phyloP scores from a whole-genome alignment of 2,797 vertebrate species.

The Acrossocheilus fasciatus region DNA sequence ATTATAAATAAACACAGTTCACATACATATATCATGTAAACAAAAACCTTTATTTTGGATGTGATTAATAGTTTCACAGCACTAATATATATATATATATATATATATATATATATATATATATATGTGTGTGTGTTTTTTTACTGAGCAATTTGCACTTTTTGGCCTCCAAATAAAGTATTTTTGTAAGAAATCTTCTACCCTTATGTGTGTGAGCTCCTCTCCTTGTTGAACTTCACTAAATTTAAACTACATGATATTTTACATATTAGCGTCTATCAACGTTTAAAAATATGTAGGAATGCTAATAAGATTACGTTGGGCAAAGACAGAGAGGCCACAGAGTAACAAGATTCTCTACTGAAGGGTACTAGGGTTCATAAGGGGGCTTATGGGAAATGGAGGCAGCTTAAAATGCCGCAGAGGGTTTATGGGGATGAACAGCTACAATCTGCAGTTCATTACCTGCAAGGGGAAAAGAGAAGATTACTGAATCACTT shows the following conservation, averaged over 20 bases:
- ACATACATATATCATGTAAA: no score
- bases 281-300: background rate
- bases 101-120: no score
- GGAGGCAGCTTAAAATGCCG: slow-evolving; percentile 30
- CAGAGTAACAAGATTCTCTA: background rate
- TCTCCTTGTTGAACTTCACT: background rate
- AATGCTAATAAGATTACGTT: background rate
- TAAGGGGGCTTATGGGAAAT: slow-evolving; percentile 42
- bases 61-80: no score
- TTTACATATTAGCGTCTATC: background rate
- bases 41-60: no score
- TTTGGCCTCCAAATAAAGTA: no score
- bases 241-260: background rate
- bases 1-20: no score
- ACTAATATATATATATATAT: no score
- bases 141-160: no score
- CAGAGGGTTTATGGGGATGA: slow-evolving; percentile 35
- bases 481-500: slow-evolving; percentile 40
- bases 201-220: background rate
- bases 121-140: no score
- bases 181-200: background rate
- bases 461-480: slow-evolving; percentile 41
- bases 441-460: slow-evolving; percentile 45
- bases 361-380: slow-evolving; percentile 16
- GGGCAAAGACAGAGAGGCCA: slow-evolving; percentile 6